phyloP scores from a whole-genome alignment of 2,888 invertebrate species.

The Himalopsyche kuldschensis region DNA sequence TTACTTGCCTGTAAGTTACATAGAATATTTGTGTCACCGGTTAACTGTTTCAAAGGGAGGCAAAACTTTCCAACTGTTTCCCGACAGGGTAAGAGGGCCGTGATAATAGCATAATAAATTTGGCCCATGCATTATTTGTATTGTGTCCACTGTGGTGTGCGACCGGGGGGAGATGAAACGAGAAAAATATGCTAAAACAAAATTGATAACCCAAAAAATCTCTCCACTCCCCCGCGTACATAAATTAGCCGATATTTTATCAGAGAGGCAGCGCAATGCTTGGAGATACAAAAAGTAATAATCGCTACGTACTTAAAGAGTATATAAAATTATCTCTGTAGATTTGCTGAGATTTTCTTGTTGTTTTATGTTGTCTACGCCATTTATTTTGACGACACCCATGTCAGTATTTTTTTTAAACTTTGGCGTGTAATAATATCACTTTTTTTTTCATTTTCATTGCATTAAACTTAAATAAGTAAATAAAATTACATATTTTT shows the following conservation, averaged over 20 bases:
- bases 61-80: neutral
- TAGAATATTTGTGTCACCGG: neutral
- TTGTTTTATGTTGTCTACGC: neutral
- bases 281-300: neutral
- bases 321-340: neutral
- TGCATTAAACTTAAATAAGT: no score
- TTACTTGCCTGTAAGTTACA: neutral
- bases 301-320: neutral
- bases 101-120: slow-evolving; percentile 28
- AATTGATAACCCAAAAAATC: neutral
- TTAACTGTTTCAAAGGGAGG: neutral
- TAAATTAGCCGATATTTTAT: neutral
- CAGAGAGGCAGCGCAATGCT: neutral
- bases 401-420: neutral
- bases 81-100: neutral
- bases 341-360: neutral
- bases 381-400: neutral
- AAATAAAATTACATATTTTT: no score
- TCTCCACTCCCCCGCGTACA: neutral
- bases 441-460: neutral
- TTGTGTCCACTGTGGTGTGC: neutral
- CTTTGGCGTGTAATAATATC: neutral
- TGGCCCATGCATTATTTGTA: slow-evolving; percentile 19
- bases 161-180: neutral
- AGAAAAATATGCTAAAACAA: neutral